Conservation (phyloP, 1,140 invertebrate genomes). For the Drosophila prosaltans region DNA sequence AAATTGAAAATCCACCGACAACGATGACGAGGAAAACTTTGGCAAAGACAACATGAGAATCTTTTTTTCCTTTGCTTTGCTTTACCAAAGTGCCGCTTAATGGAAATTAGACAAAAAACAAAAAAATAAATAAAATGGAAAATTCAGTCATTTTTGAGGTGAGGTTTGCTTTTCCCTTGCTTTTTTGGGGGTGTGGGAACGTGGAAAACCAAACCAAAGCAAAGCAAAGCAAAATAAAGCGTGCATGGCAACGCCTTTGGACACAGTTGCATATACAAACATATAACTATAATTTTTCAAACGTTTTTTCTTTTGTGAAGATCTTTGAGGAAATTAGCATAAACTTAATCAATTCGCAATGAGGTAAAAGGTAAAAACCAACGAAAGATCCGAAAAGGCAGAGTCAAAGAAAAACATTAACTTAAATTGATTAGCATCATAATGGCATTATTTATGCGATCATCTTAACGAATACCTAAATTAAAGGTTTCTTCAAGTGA, state of each 20-base stretch:
- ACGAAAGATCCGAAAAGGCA: background rate
- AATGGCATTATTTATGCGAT: slow-evolving; percentile 3
- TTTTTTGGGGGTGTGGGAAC: slow-evolving; percentile 52
- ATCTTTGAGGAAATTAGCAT: slow-evolving; percentile 67
- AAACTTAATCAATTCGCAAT: slow-evolving; percentile 82
- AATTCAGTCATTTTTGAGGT: slow-evolving; percentile 46
- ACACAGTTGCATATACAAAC: slow-evolving; percentile 58
- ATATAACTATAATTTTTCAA: slow-evolving; percentile 7
- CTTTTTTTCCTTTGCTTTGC: slow-evolving; percentile 56
- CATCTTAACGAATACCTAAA: background rate
- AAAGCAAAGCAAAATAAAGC: slow-evolving; percentile 46
- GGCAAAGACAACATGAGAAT: slow-evolving; percentile 75
- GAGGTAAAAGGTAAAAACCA: slow-evolving; percentile 72
- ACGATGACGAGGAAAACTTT: slow-evolving; percentile 39
- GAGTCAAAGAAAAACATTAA: background rate
- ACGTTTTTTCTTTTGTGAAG: slow-evolving; percentile 24
- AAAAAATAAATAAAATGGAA: slow-evolving; percentile 24
- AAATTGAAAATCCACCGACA: slow-evolving; percentile 80
- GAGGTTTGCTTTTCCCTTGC: slow-evolving; percentile 43
- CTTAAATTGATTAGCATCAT: slow-evolving; percentile 1
- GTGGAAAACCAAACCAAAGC: slow-evolving; percentile 16
- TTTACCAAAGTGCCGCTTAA: slow-evolving; percentile 69
- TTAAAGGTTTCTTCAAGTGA: slow-evolving; percentile 39
- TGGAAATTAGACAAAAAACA: slow-evolving; percentile 66
- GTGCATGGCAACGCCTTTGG: slow-evolving; percentile 81